Conservation (phyloP, 2,888 invertebrate genomes). For the Daptonema setosum region DNA sequence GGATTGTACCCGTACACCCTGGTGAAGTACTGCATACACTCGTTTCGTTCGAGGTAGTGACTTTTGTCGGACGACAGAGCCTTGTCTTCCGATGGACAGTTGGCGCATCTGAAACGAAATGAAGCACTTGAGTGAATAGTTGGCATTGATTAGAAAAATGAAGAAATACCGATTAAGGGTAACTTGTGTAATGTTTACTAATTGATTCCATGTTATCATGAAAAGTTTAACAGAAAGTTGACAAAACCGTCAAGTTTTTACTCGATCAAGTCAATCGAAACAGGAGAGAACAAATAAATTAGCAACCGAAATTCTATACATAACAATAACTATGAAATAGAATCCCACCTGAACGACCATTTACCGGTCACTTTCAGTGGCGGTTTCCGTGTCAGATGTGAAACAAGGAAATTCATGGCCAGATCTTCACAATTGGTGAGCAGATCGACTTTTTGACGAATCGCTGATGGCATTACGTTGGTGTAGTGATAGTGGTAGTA, state of each 20-base stretch:
- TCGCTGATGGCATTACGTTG: conserved; percentile 69
- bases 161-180: no score
- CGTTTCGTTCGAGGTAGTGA: conserved; percentile 87
- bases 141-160: no score
- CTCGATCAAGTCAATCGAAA: no score
- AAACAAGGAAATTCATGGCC: conserved; percentile 96
- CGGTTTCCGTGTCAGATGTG: conserved; percentile 87
- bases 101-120: conserved; percentile 84
- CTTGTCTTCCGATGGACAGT: conserved; percentile 84
- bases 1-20: conserved; percentile 95
- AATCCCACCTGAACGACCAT: conserved; percentile 25
- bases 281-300: no score
- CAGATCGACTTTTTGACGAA: conserved; percentile 86
- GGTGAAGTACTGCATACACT: conserved; percentile 71
- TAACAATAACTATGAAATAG: no score
- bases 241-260: no score
- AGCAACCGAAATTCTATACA: no score
- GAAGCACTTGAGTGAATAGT: no score
- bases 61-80: conserved; percentile 84
- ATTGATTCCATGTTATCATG: no score
- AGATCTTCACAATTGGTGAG: conserved; percentile 99
- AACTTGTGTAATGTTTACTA: no score
- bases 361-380: conserved; percentile 59
- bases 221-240: no score
- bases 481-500: conserved; percentile 87